Base-by-base conservation (phyloP, 2,888 invertebrate genomes). In the Coelinius sp. region DNA sequence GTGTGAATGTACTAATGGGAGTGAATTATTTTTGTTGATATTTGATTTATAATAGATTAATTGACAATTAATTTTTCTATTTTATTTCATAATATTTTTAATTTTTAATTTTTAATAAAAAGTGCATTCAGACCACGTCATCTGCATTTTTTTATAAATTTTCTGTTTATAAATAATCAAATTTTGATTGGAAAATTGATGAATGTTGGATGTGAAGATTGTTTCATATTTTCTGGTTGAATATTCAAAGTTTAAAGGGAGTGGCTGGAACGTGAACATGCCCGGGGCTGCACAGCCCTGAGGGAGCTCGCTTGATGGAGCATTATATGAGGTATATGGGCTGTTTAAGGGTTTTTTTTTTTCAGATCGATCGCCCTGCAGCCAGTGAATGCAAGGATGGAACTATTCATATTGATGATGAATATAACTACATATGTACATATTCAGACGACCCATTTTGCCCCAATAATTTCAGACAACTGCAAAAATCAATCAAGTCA, bases 261-360 rank as follows among this genome's bases (percentile, higher is more conserved):
- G 38, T 67, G 52, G 25, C 8, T 44, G 46, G 12, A 10, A 24
- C 38, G 53, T 38, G 12, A 10, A 24, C 38, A 38, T 38, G 35
- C 64, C 35, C 24, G n/a, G 52, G 53, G 27, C n/a, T n/a, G 41
- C 35, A 69, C 63, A 27, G 52, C 35, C 53, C 46, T 17, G 35
- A 27, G 22, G 14, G 53, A 53, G 24, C 20, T 24, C 10, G 52
- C 35, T 52, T 7, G 53, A 7, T 14, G 53, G 22, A 25, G 25
- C 27, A 12, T 14, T 24, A 24, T 8, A 31, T 31, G 31, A 49
- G n/a, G 46, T 27, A 67, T 49, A 27, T 71, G 52, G 67, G 52
- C 49, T 62, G 63, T 62, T 24, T 52, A 52, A 67, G 63, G 71
- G 67, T 62, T 63, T 67, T 71, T 68, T 67, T 63, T 67, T 71